Evolutionary conservation across 2,797 vertebrate genomes (phyloP), one percentile per base, ranked within the genome.

Genomic region (Chelmon rostratus): DNA sequence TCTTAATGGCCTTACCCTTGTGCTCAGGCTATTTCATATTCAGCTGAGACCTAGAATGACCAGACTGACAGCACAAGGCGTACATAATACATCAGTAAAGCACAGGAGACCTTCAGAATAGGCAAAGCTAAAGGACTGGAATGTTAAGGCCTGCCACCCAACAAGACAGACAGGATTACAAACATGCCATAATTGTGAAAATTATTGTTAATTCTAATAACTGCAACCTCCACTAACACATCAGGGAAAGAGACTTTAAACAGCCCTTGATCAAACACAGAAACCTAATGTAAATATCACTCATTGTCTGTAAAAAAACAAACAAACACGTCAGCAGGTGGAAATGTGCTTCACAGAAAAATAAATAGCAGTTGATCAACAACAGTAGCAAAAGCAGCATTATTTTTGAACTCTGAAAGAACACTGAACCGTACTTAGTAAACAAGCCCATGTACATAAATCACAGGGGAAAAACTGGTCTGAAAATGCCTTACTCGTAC

Each of bases 11-110:
- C 28, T 62, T 68, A 62, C 75, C 52, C 53, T 72, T 76, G 74
- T 80, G 73, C 79, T 90, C 76, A 69, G 78, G 73, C 61, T 71
- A 52, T 71, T 88, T 90, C 72, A 84, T 81, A 76, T 89, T 90
- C 75, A 86, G 56, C 69, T 52, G 79, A 88, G 82, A 87, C 28
- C 47, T 64, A 35, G 33, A 88, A 68, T 81, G 74, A 84, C 65
- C 58, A 5, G 65, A 52, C 40, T 47, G 70, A 84, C 53, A 58
- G 76, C 68, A 78, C 66, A 68, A 70, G 50, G 56, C 5, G 0
- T 53, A 54, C 52, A 58, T 73, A 47, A 74, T 74, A 38, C 40
- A 79, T 66, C 65, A 81, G 69, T 62, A 70, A 82, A 87, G 73
- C 56, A 75, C 28, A 69, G 71, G 58, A 76, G 58, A 68, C 28